Base-by-base conservation (phyloP, 1,140 invertebrate genomes). In the Aphaenogaster rudis region DNA sequence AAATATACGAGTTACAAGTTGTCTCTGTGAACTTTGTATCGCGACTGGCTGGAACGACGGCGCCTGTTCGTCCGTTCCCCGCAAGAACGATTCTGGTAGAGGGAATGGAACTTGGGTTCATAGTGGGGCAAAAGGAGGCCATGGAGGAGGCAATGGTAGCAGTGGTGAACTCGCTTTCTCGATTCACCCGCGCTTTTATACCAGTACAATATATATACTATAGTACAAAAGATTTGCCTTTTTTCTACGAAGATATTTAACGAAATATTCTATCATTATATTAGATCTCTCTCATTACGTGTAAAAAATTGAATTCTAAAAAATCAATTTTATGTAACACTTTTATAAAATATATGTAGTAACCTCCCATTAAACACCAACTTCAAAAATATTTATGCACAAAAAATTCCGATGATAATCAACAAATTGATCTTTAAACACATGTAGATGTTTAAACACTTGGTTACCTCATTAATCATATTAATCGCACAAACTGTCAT, bases 21-120 rank as follows among this genome's bases (percentile, higher is more conserved):
- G 45, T 66, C 84, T 42, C 45, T 54, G 17, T 28, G 88, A 91
- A 89, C 91, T 93, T 93, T 93, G 92, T 93, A 93, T 92, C 88
- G 77, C 88, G 86, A 93, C 93, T 93, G 69, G 42, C 54, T 72
- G 50, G 50, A 64, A 87, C 64, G 61, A 69, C 86, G 48, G 91
- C 84, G 88, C 85, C 88, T 88, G 88, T 88, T 86, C 78, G 87
- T 87, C 13, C 91, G 61, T 84, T 88, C 88, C 87, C 74, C 87
- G 69, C 81, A 48, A 87, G 50, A 54, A 59, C 69, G 64, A 36
- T 66, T 45, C 36, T 48, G 21, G 15, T 81, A 64, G 87, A 77
- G 64, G 15, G 52, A 54, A 33, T 13, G 69, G 66, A 81, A 71
- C 78, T 39, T 33, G 78, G 2, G 63, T 54, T 11, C 48, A 57